A percentile compares a stretch with the other conserved stretches of the same genome.
Conservation (phyloP, 2,113 vertebrate genomes). For the Bothrops jararaca region DNA sequence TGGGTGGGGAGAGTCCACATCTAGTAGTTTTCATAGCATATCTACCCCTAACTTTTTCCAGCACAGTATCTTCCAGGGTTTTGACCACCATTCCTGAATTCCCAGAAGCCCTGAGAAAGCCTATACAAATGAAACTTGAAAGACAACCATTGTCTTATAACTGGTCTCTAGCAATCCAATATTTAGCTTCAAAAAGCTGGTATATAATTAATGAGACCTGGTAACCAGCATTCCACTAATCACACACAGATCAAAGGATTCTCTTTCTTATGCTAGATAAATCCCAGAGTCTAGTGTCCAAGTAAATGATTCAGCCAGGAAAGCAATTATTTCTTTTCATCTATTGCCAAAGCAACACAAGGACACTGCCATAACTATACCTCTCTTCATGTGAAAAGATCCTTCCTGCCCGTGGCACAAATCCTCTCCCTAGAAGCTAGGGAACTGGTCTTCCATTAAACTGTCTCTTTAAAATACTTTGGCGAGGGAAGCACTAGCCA, state of each 20-base stretch:
- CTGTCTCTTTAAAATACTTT: background rate
- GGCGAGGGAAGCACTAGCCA: background rate
- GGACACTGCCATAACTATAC: background rate
- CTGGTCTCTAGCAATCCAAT: background rate
- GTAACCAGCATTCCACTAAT: background rate
- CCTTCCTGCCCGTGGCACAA: background rate
- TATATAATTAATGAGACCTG: background rate
- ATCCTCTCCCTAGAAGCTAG: background rate
- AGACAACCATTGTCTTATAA: background rate
- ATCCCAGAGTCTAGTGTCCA: background rate
- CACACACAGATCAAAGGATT: background rate
- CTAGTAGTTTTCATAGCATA: background rate
- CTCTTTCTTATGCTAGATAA: background rate
- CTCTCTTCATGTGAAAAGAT: background rate
- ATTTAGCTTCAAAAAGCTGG: background rate
- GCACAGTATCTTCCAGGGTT: background rate
- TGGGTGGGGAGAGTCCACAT: background rate
- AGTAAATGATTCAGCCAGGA: background rate
- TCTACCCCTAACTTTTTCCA: background rate
- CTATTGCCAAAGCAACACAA: background rate
- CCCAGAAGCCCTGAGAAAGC: background rate
- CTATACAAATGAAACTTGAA: background rate
- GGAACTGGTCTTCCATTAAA: background rate
- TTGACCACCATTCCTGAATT: background rate
- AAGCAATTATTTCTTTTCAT: background rate